These are phyloP conservation scores for Grallaria varia DNA, from an alignment of 2,113 vertebrate genomes.

Conservation along the genomic window DNA sequence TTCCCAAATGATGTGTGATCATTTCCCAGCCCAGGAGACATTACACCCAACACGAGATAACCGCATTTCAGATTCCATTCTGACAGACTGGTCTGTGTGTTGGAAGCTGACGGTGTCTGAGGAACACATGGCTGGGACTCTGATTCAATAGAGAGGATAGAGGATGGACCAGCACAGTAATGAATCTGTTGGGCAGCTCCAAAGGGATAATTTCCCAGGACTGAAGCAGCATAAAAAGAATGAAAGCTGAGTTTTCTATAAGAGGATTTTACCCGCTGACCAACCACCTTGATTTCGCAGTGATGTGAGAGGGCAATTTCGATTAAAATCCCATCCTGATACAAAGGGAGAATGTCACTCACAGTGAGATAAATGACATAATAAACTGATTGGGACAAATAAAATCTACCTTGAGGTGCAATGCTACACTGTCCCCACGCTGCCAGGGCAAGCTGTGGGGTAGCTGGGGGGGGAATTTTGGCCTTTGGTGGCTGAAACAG, in stretches of 20 bases:
- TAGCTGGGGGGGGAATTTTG: background rate
- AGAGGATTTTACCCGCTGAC: conserved; percentile 46
- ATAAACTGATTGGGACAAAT: background rate
- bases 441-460: background rate
- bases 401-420: background rate
- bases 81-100: conserved; percentile 2
- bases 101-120: conserved; percentile 43
- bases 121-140: conserved; percentile 20
- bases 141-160: background rate
- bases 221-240: conserved; percentile 20
- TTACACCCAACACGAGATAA: conserved; percentile 19
- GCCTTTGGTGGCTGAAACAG: background rate
- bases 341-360: background rate
- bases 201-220: conserved; percentile 14
- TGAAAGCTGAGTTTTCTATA: background rate
- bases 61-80: conserved; percentile 33
- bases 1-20: conserved; percentile 55
- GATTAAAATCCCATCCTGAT: background rate
- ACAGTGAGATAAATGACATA: background rate
- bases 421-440: background rate
- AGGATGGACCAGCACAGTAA: background rate
- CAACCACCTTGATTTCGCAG: background rate
- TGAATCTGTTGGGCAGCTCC: conserved; percentile 5
- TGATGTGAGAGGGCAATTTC: background rate
- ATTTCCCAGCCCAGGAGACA: conserved; percentile 47